Evolutionary conservation across 2,113 vertebrate genomes (phyloP).

Genomic region (Cavia porcellus): DNA sequence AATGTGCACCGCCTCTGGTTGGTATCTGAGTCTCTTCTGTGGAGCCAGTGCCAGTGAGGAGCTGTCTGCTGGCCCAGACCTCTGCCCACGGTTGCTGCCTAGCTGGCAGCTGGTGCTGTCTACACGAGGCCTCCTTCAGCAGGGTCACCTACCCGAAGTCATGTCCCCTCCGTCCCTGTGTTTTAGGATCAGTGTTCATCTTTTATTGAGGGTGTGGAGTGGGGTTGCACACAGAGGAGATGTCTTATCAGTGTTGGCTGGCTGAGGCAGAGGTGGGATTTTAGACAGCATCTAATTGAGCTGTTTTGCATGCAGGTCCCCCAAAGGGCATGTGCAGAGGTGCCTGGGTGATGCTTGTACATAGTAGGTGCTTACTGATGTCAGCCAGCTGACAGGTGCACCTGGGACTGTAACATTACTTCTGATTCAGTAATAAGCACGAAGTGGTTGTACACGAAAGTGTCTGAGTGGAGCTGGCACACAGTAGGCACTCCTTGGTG

Average conservation of each 20-base stretch:
- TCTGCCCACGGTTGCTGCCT: not conserved
- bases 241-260: fast-evolving
- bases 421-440: not conserved
- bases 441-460: not conserved
- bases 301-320: not conserved
- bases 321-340: fast-evolving
- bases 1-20: not conserved
- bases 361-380: not conserved
- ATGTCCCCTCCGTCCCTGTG: not conserved
- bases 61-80: no score
- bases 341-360: not conserved
- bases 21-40: not conserved
- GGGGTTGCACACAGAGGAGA: fast-evolving
- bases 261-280: not conserved
- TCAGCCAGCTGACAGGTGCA: not conserved
- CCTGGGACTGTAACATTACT: not conserved
- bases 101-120: not conserved
- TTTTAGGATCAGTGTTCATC: not conserved
- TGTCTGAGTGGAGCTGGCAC: not conserved
- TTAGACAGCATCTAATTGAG: not conserved
- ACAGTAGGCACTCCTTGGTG: not conserved
- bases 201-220: no score
- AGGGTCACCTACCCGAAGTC: not conserved
- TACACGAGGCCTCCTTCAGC: not conserved
- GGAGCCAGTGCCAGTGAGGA: not conserved